phyloP scores from a whole-genome alignment of 2,888 invertebrate species.

The Agonopterix arenella region DNA sequence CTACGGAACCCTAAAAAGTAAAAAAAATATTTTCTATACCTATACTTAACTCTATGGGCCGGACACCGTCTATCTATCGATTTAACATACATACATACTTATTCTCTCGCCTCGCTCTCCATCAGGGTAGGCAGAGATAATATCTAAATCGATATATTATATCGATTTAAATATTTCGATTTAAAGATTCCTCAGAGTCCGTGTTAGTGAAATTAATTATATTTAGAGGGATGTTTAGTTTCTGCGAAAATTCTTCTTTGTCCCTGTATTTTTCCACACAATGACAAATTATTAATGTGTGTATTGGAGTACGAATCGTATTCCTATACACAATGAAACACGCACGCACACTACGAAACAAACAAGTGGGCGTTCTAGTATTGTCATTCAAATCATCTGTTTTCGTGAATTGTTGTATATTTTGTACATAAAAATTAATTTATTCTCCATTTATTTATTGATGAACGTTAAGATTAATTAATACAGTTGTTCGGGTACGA shows the following conservation, averaged over 20 bases:
- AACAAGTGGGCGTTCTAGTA: conserved; percentile 32
- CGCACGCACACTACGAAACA: conserved; percentile 28
- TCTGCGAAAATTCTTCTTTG: background rate
- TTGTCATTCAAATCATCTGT: conserved; percentile 68
- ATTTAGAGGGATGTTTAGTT: too few relatives aligned
- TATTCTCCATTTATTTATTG: conserved; percentile 51
- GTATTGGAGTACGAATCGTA: background rate
- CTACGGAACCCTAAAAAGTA: too few relatives aligned
- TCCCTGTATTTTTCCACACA: background rate
- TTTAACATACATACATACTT: too few relatives aligned
- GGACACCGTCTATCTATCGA: too few relatives aligned
- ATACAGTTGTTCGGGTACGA: conserved; percentile 23
- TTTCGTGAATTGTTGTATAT: conserved; percentile 62
- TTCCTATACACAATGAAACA: conserved; percentile 13
- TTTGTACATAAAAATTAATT: conserved; percentile 61
- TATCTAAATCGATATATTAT: too few relatives aligned
- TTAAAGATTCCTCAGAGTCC: too few relatives aligned
- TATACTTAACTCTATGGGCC: too few relatives aligned
- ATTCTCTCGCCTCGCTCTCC: too few relatives aligned
- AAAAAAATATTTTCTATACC: too few relatives aligned
- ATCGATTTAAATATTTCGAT: too few relatives aligned
- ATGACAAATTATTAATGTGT: background rate
- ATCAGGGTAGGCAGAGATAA: too few relatives aligned
- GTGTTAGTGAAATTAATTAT: too few relatives aligned
- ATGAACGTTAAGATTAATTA: conserved; percentile 31